Evolutionary conservation across 1,140 invertebrate genomes (phyloP), one percentile per base, ranked within the genome.

Genomic region (Galleria mellonella): DNA sequence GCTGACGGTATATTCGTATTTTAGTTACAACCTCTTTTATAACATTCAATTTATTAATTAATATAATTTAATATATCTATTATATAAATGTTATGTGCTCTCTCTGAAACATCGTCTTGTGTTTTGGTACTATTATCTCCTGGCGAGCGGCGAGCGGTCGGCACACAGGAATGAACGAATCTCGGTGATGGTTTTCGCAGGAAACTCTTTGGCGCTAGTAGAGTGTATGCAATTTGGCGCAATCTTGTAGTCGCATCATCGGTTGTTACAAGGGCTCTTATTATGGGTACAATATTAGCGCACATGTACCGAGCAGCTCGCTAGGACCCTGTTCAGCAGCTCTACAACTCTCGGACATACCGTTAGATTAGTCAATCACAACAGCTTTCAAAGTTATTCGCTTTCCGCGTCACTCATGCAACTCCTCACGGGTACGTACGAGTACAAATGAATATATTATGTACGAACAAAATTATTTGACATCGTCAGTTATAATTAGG

Each of bases 21-120:
- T 78, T 82, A 78, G 63, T 73, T 82, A 83, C 79, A 82, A 83
- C 79, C 79, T 78, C 69, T 74, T 81, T 81, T 71, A 73, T 72
- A 79, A 77, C 65, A 67, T 76, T 73, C 64, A 78, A 63, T 76
- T 72, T 68, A 72, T 73, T 71, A 65, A 62, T 72, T 67, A 62
- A 62, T 71, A 68, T 59, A 62, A 72, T 76, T 73, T 70, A 61
- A 62, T 74, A 70, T 76, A 81, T 72, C 71, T 81, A 77, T 68
- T 69, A 62, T 58, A 58, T 55, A 53, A 51, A 46, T 55, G 53
- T 61, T 56, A 52, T 38, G 52, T 60, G 55, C 64, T 72, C 68
- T 72, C 65, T 72, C 68, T 69, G 72, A 71, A 62, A 57, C 55
- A 55, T 62, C 55, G 54, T 59, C 55, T 66, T 29, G 36, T 42